A percentile compares a stretch with the other conserved stretches of the same genome.
These are phyloP conservation scores for Galeopterus variegatus DNA, from an alignment of 2,113 vertebrate species.

Conservation along the genomic window DNA sequence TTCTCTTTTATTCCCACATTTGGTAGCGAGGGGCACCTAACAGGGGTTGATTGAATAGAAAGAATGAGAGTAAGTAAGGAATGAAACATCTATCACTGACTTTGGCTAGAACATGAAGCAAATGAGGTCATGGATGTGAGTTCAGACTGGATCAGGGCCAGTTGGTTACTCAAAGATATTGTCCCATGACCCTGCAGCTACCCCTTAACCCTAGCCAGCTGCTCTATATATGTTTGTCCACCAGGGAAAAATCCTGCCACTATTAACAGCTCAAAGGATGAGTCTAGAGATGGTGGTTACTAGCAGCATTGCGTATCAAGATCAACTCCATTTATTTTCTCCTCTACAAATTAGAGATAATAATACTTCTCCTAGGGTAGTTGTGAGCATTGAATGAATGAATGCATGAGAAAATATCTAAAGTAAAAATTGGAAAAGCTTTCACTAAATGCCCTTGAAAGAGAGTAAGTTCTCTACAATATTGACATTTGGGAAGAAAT, in stretches of 20 bases:
- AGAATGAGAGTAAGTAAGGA: background rate
- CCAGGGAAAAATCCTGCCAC: background rate
- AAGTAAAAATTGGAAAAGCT: background rate
- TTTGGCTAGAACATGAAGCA: background rate
- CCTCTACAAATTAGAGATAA: background rate
- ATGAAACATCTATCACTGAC: background rate
- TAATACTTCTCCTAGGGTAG: background rate
- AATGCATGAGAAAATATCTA: background rate
- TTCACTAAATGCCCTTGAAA: background rate
- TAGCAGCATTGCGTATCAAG: background rate
- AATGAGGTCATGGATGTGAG: background rate
- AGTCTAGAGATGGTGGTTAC: background rate
- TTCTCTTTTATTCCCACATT: background rate
- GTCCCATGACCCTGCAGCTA: constrained; percentile 53
- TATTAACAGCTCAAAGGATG: background rate
- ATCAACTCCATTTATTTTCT: background rate
- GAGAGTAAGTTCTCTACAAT: background rate
- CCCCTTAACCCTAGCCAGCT: constrained; percentile 22
- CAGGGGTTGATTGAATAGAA: constrained; percentile 13
- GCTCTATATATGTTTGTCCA: background rate
- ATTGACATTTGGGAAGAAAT: background rate
- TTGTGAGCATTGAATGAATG: background rate
- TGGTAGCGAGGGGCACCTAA: background rate
- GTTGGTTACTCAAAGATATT: constrained; percentile 3
- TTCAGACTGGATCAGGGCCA: constrained; percentile 56